Percentiles rank a stretch among this genome's conserved stretches.
These are phyloP conservation scores for Colistium nudipinnis DNA, from an alignment of 2,113 vertebrate genomes.

Conservation along the genomic window DNA sequence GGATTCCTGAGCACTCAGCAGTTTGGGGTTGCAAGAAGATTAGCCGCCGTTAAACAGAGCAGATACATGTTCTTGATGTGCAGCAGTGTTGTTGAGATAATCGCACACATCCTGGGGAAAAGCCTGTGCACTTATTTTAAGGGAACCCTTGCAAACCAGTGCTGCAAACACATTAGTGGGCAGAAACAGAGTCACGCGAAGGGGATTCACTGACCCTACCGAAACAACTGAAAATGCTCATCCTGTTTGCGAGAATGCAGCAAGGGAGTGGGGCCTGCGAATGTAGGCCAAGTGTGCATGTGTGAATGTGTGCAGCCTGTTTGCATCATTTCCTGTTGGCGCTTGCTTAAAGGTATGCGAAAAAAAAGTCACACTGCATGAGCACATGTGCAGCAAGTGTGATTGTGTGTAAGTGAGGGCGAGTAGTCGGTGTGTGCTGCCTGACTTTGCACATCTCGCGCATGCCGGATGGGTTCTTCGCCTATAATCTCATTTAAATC, in stretches of 20 bases:
- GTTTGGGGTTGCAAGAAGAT: conserved; percentile 69
- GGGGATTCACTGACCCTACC: conserved; percentile 31
- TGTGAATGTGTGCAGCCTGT: conserved; percentile 22
- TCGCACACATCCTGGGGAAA: conserved; percentile 72
- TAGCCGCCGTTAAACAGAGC: conserved; percentile 71
- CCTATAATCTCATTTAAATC: conserved; percentile 80
- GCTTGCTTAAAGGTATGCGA: conserved; percentile 40
- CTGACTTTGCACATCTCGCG: conserved; percentile 68
- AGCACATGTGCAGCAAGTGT: conserved; percentile 9
- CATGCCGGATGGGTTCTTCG: conserved; percentile 65
- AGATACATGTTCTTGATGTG: conserved; percentile 69
- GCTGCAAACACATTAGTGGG: conserved; percentile 44
- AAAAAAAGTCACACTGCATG: conserved; percentile 45
- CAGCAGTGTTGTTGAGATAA: conserved; percentile 68
- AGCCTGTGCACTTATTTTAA: conserved; percentile 56
- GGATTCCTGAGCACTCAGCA: conserved; percentile 61
- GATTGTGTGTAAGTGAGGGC: conserved; percentile 7
- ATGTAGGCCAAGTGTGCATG: conserved; percentile 33
- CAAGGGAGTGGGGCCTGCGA: conserved; percentile 1
- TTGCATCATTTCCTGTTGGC: conserved; percentile 41
- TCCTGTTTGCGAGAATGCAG: conserved; percentile 16
- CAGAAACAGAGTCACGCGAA: conserved; percentile 33
- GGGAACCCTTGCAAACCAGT: conserved; percentile 41
- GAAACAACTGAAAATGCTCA: conserved; percentile 20
- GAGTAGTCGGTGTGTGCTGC: background rate